phyloP scores from a whole-genome alignment of 2,797 vertebrate species.

The Poecilia wingei region DNA sequence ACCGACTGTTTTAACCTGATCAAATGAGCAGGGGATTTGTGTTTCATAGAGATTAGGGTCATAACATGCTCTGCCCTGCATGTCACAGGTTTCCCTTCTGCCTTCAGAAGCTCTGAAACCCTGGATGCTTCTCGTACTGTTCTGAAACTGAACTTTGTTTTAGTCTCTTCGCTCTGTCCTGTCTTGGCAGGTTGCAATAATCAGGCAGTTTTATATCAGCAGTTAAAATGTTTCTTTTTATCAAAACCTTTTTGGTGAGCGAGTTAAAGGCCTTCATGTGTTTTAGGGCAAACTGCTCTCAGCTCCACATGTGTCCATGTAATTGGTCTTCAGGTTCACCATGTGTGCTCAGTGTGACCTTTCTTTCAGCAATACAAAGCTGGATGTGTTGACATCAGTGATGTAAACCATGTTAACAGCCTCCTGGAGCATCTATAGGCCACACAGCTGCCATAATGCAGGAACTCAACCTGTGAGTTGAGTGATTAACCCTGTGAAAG shows the following conservation, averaged over 20 bases:
- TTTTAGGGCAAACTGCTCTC: neutral
- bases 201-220: neutral
- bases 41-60: neutral
- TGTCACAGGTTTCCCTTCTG: too few relatives aligned
- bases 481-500: constrained; percentile 69
- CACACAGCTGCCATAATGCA: constrained; percentile 32
- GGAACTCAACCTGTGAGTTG: constrained; percentile 55
- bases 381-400: neutral
- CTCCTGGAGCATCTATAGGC: constrained; percentile 46
- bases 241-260: neutral
- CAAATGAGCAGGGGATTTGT: neutral
- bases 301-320: neutral
- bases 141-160: too few relatives aligned
- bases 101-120: neutral
- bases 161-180: neutral
- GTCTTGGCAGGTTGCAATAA: neutral
- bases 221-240: neutral
- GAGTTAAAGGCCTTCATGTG: neutral
- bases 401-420: constrained; percentile 11
- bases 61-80: too few relatives aligned
- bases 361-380: neutral
- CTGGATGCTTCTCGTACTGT: neutral
- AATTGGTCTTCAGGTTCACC: neutral
- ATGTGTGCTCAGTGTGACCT: neutral
- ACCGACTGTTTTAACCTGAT: neutral